Evolutionary conservation across 2,797 vertebrate genomes (phyloP).

Genomic region (Bryconaethiops microstoma): DNA sequence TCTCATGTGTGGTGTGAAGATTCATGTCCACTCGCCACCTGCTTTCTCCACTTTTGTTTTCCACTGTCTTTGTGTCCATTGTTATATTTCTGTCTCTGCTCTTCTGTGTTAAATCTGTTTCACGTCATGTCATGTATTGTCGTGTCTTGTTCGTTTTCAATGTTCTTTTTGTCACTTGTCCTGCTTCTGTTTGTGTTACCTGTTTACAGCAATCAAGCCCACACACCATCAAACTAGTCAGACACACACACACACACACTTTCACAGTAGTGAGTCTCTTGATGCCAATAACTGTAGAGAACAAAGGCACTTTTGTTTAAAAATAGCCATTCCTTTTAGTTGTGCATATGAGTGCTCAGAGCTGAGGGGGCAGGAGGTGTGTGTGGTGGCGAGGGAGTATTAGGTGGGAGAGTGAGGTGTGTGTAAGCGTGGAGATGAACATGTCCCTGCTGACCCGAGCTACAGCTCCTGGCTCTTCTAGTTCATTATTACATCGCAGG

Average conservation of each 20-base stretch:
- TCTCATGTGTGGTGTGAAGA: constrained; percentile 49
- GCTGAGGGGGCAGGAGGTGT: constrained; percentile 25
- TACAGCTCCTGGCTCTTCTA: constrained; percentile 13
- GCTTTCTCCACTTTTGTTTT: constrained; percentile 51
- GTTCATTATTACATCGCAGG: constrained; percentile 2
- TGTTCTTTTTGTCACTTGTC: constrained; percentile 51
- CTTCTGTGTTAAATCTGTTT: constrained; percentile 55
- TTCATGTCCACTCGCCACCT: constrained; percentile 48
- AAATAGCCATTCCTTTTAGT: constrained; percentile 47
- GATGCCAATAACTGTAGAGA: constrained; percentile 50
- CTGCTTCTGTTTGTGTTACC: constrained; percentile 43
- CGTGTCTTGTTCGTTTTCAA: constrained; percentile 51
- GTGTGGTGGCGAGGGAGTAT: constrained; percentile 20
- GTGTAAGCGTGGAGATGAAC: constrained; percentile 36
- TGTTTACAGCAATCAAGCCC: constrained; percentile 41
- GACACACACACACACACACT: constrained; percentile 20
- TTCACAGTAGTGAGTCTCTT: constrained; percentile 50
- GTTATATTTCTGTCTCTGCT: constrained; percentile 60
- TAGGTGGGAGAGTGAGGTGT: constrained; percentile 26
- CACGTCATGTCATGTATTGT: constrained; percentile 30
- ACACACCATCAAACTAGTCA: constrained; percentile 26
- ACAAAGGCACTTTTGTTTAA: constrained; percentile 48
- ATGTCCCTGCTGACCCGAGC: constrained; percentile 39
- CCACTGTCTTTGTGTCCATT: constrained; percentile 55
- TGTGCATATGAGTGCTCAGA: constrained; percentile 37